Evolutionary conservation across 1,140 invertebrate species (phyloP), one percentile per base, ranked within the genome.

Genomic region (Bombus vancouverensis): DNA sequence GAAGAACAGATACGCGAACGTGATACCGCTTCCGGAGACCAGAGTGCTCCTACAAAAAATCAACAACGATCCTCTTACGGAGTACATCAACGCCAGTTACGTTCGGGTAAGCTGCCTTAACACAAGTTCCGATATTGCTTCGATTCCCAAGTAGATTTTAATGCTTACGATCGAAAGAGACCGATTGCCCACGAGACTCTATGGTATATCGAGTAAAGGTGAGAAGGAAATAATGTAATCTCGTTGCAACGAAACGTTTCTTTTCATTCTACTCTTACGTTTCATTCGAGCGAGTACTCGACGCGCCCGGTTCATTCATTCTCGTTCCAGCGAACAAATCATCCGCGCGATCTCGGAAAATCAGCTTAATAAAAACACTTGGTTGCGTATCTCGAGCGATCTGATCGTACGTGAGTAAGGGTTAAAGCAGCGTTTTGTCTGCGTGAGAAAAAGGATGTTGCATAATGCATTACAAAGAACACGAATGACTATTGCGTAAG

Each of bases 61-160:
- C 68, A 96, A 97, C 87, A 97, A 96, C 78, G 97, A 98, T 93
- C 96, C 97, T 13, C 97, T 97, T 85, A 97, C 97, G 57, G 98
- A 98, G 92, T 99, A 99, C 93, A 99, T 99, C 87, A 99, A 99
- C 94, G 98, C 98, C 84, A 98, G 98, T 95, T 98, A 97, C 95
- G 97, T 98, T 91, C 97, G 97, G 93, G 98, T 98, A 94, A 96
- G 92, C 92, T 12, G n/a, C n/a, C 12, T 53, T 22, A 53, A 53
- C 5, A 22, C 47, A 18, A 18, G 0, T 53, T 53, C 18, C 18
- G 0, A 53, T 53, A 53, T 53, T 53, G 22, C 47, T 53, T 8
- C 2, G 18, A 53, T 15, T 47, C 44, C 15, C 0, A 18, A 47
- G 44, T 47, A 47, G 5, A 47, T 47, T 47, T 47, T 47, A 5